Evolutionary conservation across 1,140 invertebrate genomes (phyloP), one percentile per base, ranked within the genome.

Genomic region (Armadillidium nasatum): DNA sequence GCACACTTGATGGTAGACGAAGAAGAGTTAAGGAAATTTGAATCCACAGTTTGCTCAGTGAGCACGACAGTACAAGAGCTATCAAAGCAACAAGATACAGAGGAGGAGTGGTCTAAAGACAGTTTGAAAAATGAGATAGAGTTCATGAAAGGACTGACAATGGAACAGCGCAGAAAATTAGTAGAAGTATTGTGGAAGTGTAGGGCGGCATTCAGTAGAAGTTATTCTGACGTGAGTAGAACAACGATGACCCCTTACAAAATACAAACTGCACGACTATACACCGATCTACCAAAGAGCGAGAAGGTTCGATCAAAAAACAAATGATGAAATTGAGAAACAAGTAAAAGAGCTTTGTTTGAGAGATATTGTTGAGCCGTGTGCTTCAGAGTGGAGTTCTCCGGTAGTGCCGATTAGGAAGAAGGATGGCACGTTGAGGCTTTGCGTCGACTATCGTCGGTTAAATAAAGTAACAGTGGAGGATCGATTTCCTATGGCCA

Each of bases 351-450:
- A 23, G 71, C 33, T 72, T 3, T 10, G 10, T 10, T 3, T 23
- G 11, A 15, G 10, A 4, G 11, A 44, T 10, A 72, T 72, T 44
- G 50, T 43, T 10, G 71, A 44, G 10, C 10, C 33, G 21, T 45
- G 33, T 10, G n/a, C 9, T 2, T 72, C 71, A 72, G 9, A 43
- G 9, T 72, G 71, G 71, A 45, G 43, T 15, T 72, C 33, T 0
- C 71, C 71, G n/a, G 71, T 44, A 10, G 71, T 72, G 15, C 21
- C 71, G 10, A 23, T 72, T 43, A 21, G 33, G 50, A 72, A 72
- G 11, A 72, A 72, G 21, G 71, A 72, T 44, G 71, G 71, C 9
- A 72, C 71, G 3, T 11, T 72, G 13, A 11, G 71, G n/a, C 71
- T 72, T 0, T 72, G 71, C 43, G 71, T 72, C 0, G 33, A 72